Base-by-base conservation (phyloP, 1,140 invertebrate species). In the Drosophila sproati region DNA sequence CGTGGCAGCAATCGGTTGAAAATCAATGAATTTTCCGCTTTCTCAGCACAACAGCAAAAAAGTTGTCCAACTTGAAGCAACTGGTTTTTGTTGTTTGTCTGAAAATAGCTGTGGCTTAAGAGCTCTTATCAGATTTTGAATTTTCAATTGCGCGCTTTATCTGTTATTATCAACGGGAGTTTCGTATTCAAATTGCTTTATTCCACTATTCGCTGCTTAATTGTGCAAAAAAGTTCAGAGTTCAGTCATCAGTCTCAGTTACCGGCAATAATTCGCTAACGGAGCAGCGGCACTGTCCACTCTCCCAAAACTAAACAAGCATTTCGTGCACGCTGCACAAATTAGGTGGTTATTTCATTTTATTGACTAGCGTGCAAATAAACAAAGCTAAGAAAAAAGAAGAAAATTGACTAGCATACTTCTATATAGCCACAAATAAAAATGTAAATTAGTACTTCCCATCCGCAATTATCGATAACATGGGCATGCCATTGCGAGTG, bases 1-100 rank as follows among this genome's bases (percentile, higher is more conserved):
- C 80, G 83, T 87, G 83, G 83, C 83, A 88, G 60, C 41, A 28
- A 31, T 6, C 47, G 4, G 34, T 7, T 66, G 68, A 74, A 85
- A 86, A 81, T 80, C 67, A 77, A 80, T 83, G 51, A 20, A 60
- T 29, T 59, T 48, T 35, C 41, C 37, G 54, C 59, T 62, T 39
- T 66, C 47, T 52, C 72, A 60, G 39, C 43, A 45, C 51, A 43
- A 10, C 43, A 32, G 20, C 20, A 20, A 20, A 20, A 45, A 39
- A 59, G 32, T 35, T 57, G 69, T 4, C 41, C 45, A 48, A 48
- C 41, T 67, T 57, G 29, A 63, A 50, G 70, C 48, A 89, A 88
- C 83, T 85, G 80, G 83, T 89, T 88, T 77, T 70, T 47, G 20
- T 34, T 66, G n/a, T 2, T 28, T 54, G 20, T 20, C 20, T 20